phyloP scores from a whole-genome alignment of 2,888 invertebrate genomes.

The Pomacea canaliculata region DNA sequence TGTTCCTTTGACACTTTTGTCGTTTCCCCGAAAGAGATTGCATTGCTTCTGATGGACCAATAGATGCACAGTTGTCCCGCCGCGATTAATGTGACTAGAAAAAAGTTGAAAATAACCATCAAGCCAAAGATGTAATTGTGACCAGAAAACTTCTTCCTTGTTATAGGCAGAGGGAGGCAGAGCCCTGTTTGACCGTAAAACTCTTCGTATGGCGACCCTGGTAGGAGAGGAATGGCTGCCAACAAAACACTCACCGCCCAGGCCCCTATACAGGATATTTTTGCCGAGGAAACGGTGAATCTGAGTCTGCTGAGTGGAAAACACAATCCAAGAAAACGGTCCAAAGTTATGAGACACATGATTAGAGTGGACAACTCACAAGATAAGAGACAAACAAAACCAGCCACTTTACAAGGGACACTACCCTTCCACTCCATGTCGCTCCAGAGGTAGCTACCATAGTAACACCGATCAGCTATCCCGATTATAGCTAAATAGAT shows the following conservation, averaged over 20 bases:
- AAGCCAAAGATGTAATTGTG: conserved; percentile 66
- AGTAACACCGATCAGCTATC: conserved; percentile 54
- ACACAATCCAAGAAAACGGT: conserved; percentile 75
- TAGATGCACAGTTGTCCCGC: conserved; percentile 64
- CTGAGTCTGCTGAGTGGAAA: conserved; percentile 70
- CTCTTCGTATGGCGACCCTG: conserved; percentile 39
- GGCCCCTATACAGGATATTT: too few relatives aligned
- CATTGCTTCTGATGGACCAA: conserved; percentile 38
- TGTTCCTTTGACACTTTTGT: conserved; percentile 11
- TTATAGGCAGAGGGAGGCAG: conserved; percentile 66
- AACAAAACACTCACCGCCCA: conserved; percentile 22
- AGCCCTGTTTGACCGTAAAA: conserved; percentile 60
- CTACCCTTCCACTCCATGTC: conserved; percentile 62
- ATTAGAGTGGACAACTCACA: conserved; percentile 63
- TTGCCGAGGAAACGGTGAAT: too few relatives aligned
- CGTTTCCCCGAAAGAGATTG: conserved; percentile 3
- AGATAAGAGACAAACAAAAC: conserved; percentile 69
- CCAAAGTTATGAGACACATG: conserved; percentile 75
- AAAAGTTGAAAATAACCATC: conserved; percentile 62
- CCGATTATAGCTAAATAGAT: conserved; percentile 61
- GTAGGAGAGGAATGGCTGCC: conserved; percentile 58
- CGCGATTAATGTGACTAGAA: conserved; percentile 60
- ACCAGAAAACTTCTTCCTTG: conserved; percentile 61
- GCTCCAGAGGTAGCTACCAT: conserved; percentile 53
- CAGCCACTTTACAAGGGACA: conserved; percentile 65